Base-by-base conservation (phyloP, 1,140 invertebrate species). In the Agraylea sexmaculata region DNA sequence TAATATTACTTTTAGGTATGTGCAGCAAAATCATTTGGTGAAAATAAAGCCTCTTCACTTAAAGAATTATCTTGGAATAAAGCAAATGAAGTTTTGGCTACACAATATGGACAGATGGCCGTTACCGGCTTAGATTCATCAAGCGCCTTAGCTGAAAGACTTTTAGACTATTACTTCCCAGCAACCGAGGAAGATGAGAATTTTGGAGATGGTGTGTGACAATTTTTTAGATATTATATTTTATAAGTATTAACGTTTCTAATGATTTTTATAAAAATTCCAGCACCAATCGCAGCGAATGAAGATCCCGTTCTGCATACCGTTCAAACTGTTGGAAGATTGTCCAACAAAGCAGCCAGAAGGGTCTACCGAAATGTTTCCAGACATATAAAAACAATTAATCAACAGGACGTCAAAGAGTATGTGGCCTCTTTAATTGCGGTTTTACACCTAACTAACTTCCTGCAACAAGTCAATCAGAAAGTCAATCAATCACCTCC, bases 61-160 rank as follows among this genome's bases (percentile, higher is more conserved):
- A 76, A 75, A 56, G 73, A 78, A 47, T 55, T 74, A 1, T 76
- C 77, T 25, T 80, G 77, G 76, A 69, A 72, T 33, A 80, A 75
- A 51, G 74, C 77, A 3, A 82, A 82, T 55, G 68, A 77, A 40
- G 64, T 82, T 13, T 59, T 82, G 33, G 69, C 69, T 12, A 77
- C 75, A 10, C 69, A 73, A 19, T 78, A 75, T 53, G 78, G 78
- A 2, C 74, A 63, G 46, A 69, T 68, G 40, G 76, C 76, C 1
- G 60, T 79, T 2, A 64, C 69, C 34, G 60, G 75, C 21, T 64
- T 80, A 8, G 78, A 78, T 45, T 68, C 55, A 1, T 75, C 75
- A 17, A 74, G 71, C 19, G 60, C 60, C 2, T 52, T 75, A 28
- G 71, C 75, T 6, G 75, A 79, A 59, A 71, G 69, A 23, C 55